phyloP scores from a whole-genome alignment of 2,113 vertebrate genomes.

The Nycticebus coucang region DNA sequence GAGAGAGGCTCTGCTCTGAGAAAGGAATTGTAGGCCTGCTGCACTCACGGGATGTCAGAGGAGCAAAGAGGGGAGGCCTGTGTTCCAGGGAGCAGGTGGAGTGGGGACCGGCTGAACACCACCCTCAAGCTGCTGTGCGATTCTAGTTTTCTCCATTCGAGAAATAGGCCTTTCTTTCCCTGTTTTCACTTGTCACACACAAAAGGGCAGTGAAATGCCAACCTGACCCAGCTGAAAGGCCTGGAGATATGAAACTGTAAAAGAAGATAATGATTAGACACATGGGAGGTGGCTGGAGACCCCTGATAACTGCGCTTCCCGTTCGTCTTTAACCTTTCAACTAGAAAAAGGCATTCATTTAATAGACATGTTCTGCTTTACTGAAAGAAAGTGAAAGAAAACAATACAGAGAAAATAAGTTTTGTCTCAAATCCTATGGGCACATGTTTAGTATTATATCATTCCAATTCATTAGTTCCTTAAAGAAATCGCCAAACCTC shows the following conservation, averaged over 20 bases:
- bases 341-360: background rate
- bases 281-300: background rate
- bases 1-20: background rate
- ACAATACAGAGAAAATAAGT: rapidly evolving
- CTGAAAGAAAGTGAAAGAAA: background rate
- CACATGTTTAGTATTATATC: background rate
- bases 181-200: constrained; percentile 52
- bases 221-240: constrained; percentile 3
- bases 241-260: constrained; percentile 36
- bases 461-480: background rate
- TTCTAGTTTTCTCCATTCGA: background rate
- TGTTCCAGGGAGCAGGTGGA: background rate
- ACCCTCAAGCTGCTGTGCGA: background rate
- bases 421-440: background rate
- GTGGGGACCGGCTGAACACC: background rate
- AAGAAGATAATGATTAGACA: constrained; percentile 46
- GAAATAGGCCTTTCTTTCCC: constrained; percentile 42
- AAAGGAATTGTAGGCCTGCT: background rate
- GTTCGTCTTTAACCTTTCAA: constrained; percentile 42
- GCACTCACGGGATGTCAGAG: background rate
- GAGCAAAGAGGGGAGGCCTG: background rate
- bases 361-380: background rate
- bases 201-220: constrained; percentile 73
- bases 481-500: constrained; percentile 11
- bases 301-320: background rate